Evolutionary conservation across 1,140 invertebrate species (phyloP).

Genomic region (Ephestia elutella): DNA sequence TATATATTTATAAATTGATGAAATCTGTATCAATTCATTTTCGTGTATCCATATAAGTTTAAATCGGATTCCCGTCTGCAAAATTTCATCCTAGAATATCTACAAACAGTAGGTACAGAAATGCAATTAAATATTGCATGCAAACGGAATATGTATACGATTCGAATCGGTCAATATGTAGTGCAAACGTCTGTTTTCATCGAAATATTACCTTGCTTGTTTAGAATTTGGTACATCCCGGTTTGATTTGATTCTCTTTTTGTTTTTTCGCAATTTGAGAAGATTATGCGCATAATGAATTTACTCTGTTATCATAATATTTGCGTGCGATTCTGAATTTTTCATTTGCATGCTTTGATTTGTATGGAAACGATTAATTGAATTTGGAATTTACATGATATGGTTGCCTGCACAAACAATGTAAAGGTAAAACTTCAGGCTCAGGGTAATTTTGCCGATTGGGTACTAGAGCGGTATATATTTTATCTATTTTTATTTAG

Average conservation of each 20-base stretch:
- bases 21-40: too few relatives aligned
- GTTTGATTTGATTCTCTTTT: conserved; percentile 52
- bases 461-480: too few relatives aligned
- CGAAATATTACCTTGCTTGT: conserved; percentile 31
- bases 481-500: too few relatives aligned
- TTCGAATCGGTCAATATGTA: conserved; percentile 26
- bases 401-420: not conserved
- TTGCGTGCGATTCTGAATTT: not conserved
- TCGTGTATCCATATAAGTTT: too few relatives aligned
- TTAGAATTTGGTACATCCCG: conserved; percentile 30
- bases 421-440: too few relatives aligned
- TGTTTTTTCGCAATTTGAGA: conserved; percentile 36
- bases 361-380: not conserved
- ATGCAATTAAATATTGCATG: conserved; percentile 4
- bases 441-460: too few relatives aligned
- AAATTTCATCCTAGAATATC: too few relatives aligned
- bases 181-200: conserved; percentile 25
- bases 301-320: conserved; percentile 18
- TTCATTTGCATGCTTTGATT: not conserved
- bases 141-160: conserved; percentile 13
- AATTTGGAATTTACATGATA: not conserved
- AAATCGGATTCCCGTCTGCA: too few relatives aligned
- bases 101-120: not conserved
- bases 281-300: conserved; percentile 36
- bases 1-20: too few relatives aligned